A percentile compares a stretch with the other conserved stretches of the same genome.
phyloP scores from a whole-genome alignment of 2,113 vertebrate species.

The Hemiscyllium ocellatum region DNA sequence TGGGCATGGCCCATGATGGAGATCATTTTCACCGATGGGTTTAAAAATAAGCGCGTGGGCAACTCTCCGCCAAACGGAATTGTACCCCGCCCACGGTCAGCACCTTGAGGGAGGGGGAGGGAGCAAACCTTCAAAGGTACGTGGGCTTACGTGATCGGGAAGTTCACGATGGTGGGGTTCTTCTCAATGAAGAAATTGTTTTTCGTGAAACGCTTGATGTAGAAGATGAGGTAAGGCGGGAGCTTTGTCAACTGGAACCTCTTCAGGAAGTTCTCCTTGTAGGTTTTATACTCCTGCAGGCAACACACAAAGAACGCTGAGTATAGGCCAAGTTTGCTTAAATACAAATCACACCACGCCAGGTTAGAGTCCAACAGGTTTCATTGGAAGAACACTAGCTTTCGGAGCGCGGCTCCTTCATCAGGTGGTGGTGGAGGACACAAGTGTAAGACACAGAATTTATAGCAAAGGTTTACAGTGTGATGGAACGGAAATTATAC shows the following conservation, averaged over 20 bases:
- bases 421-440: no score
- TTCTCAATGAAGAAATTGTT: conserved; percentile 99
- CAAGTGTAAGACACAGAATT: no score
- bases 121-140: background rate
- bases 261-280: conserved; percentile 97
- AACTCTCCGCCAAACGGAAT: no score
- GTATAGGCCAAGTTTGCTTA: background rate
- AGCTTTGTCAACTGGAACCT: conserved; percentile 88
- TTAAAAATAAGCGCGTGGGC: background rate
- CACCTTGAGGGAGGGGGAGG: background rate
- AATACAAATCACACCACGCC: no score
- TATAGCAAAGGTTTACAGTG: no score
- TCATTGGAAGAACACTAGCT: no score
- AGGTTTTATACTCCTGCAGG: conserved; percentile 88
- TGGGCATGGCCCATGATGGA: background rate
- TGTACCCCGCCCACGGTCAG: background rate
- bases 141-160: conserved; percentile 86
- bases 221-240: conserved; percentile 93
- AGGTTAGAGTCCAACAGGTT: no score
- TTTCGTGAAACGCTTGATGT: conserved; percentile 97
- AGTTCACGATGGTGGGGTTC: conserved; percentile 96
- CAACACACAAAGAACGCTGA: background rate
- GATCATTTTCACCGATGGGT: background rate
- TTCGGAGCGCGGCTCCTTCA: no score
- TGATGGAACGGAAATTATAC: no score